Evolutionary conservation across 1,140 invertebrate species (phyloP), one percentile per base, ranked within the genome.

Genomic region (Ruditapes philippinarum): DNA sequence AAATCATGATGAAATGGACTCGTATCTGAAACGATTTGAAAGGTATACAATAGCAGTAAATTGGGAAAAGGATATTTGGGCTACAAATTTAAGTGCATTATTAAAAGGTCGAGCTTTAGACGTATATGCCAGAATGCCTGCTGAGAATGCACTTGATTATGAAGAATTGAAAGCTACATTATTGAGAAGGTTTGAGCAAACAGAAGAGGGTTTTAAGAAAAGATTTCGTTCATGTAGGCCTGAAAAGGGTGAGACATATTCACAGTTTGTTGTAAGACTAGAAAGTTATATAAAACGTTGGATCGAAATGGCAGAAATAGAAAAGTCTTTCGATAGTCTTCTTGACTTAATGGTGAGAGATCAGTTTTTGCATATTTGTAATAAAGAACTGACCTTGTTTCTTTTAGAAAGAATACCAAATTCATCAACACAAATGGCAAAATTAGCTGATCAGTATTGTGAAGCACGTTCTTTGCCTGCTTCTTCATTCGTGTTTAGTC

Each of bases 31-130:
- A 3, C 38, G 65, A 11, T 92, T 87, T 88, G 90, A 89, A 25
- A 68, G 90, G 40, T 89, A 79, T 90, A 88, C 88, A 19, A 17
- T 0, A 28, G 54, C 65, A 19, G 65, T 73, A 36, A 49, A 86
- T n/a, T 91, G 85, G 88, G 36, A 68, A 3, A 40, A 73, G 31
- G 54, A 57, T 0, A 68, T 40, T 36, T 92, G 91, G 91, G 22
- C 65, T 25, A 65, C 45, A 9, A 28, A 88, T 65, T 73, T 91
- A 2, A 90, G 88, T 81, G 85, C 82, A 17, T 62, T 90, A 22
- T 68, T 92, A 22, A 90, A 76, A 31, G 89, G 91, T n/a, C 87
- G 57, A 33, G 91, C 89, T 33, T 68, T 91, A 31, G 91, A 92
- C 42, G 92, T 92, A 0, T 93, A 82, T 88, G 54, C 88, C 11